These are phyloP conservation scores for Cyrtorhinus lividipennis DNA, from an alignment of 1,140 invertebrate species.

Conservation along the genomic window DNA sequence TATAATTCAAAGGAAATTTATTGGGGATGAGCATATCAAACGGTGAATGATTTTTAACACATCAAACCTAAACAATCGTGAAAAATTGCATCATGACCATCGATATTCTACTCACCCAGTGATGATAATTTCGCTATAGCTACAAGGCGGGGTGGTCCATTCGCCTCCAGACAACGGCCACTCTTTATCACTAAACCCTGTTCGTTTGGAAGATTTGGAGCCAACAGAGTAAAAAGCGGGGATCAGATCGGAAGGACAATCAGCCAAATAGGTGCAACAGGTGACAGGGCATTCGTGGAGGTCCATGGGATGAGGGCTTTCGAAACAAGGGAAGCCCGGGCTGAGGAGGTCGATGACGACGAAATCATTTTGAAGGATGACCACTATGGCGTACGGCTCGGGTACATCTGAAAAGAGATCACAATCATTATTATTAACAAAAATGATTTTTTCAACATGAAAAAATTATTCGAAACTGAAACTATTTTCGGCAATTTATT, in stretches of 20 bases:
- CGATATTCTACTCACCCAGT: slow-evolving; percentile 75
- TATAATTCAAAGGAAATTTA: too few relatives aligned
- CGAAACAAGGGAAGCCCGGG: slow-evolving; percentile 92
- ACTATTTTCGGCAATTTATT: too few relatives aligned
- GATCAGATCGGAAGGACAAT: slow-evolving; percentile 94
- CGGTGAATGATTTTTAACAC: too few relatives aligned
- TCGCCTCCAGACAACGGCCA: slow-evolving; percentile 93
- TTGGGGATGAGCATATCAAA: too few relatives aligned
- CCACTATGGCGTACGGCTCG: slow-evolving; percentile 94
- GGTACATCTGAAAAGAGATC: slow-evolving; percentile 61
- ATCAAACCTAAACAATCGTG: too few relatives aligned
- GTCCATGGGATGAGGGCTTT: slow-evolving; percentile 99
- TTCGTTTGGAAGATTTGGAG: slow-evolving; percentile 49
- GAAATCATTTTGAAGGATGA: slow-evolving; percentile 92
- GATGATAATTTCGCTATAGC: slow-evolving; percentile 92
- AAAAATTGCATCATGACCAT: too few relatives aligned
- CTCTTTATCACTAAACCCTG: slow-evolving; percentile 84
- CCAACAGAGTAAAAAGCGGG: slow-evolving; percentile 84
- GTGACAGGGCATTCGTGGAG: slow-evolving; percentile 95
- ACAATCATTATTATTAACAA: slow-evolving; percentile 9
- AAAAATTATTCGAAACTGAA: too few relatives aligned
- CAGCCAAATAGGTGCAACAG: slow-evolving; percentile 87
- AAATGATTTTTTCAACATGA: too few relatives aligned
- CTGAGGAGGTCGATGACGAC: slow-evolving; percentile 93
- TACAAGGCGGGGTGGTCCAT: slow-evolving; percentile 83